Base-by-base conservation (phyloP, 2,888 invertebrate genomes). In the Hybos culiciformis region DNA sequence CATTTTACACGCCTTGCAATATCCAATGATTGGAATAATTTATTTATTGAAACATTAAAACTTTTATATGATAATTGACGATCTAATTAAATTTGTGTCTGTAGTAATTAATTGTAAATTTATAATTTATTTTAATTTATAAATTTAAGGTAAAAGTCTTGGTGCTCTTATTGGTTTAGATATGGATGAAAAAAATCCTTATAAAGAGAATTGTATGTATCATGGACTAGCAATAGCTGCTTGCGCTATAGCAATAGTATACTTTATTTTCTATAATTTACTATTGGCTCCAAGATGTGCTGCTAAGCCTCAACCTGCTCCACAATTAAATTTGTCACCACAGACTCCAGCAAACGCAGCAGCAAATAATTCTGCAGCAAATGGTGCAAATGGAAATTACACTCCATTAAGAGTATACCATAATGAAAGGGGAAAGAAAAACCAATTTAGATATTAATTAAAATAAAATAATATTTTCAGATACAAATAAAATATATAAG, bases 371-470 rank as follows among this genome's bases (percentile, higher is more conserved):
- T 70, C 70, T 41, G 64, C 63, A 19, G 37, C 34, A 15, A 48
- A 46, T 11, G 51, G 47, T 19, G 66, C 72, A 3, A 80, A 79
- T 55, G 82, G 83, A 41, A 78, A 74, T 48, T 85, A 85, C 58
- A 81, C 84, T 14, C 84, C 84, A 2, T 72, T 85, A 59, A 70
- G 83, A 53, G 83, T 85, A 11, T 85, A 85, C 58, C 84, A 85
- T 64, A 84, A 85, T 57, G 81, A 82, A 56, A 72, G 81, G 56
- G 83, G 82, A 48, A 76, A 78, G 58, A 84, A 84, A 65, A 83
- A 83, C 47, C 83, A 84, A 60, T 85, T 84, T 70, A 77, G 83
- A 62, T 85, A 84, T 65, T 85, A 72, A 73, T 51, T 12, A 36
- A 17, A 26, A 9, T 14, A 20, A 45, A 26, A 42, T 34, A 18